A percentile compares a stretch with the other conserved stretches of the same genome.
These are phyloP conservation scores for Bombus difficillimus DNA, from an alignment of 1,140 invertebrate genomes.

Conservation along the genomic window DNA sequence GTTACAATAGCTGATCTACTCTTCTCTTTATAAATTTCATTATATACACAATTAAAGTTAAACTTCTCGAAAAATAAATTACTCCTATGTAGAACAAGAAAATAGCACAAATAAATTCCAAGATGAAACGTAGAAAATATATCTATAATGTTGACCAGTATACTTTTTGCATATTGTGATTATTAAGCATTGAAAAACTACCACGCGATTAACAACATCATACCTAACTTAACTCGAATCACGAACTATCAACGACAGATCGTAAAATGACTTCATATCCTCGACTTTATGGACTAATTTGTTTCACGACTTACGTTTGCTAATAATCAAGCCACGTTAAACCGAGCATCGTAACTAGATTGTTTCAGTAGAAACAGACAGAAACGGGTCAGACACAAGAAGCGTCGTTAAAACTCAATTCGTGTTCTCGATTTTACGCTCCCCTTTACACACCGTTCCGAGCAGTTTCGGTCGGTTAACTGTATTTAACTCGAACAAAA, in stretches of 20 bases:
- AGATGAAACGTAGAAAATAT: neutral
- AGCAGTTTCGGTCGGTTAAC: neutral
- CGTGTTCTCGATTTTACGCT: neutral
- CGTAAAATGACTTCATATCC: slow-evolving; percentile 17
- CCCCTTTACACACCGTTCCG: no score
- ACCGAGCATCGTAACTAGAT: neutral
- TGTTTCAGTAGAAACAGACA: slow-evolving; percentile 1
- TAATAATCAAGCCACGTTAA: neutral
- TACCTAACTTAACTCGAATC: no score
- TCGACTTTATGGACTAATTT: slow-evolving; percentile 7
- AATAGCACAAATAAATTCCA: no score
- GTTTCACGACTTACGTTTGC: slow-evolving; percentile 8
- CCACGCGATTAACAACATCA: no score
- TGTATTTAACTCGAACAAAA: neutral
- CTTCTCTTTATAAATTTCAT: neutral
- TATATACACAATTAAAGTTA: neutral
- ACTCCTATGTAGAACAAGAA: neutral
- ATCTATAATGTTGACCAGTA: neutral
- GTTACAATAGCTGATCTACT: no score
- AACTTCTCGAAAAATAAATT: neutral
- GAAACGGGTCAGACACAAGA: slow-evolving; percentile 10
- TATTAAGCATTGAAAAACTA: neutral
- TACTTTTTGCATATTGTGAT: neutral
- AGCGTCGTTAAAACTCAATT: slow-evolving; percentile 14
- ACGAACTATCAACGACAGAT: slow-evolving; percentile 2